Base-by-base conservation (phyloP, 2,113 vertebrate genomes). In the Accipiter cooperii region DNA sequence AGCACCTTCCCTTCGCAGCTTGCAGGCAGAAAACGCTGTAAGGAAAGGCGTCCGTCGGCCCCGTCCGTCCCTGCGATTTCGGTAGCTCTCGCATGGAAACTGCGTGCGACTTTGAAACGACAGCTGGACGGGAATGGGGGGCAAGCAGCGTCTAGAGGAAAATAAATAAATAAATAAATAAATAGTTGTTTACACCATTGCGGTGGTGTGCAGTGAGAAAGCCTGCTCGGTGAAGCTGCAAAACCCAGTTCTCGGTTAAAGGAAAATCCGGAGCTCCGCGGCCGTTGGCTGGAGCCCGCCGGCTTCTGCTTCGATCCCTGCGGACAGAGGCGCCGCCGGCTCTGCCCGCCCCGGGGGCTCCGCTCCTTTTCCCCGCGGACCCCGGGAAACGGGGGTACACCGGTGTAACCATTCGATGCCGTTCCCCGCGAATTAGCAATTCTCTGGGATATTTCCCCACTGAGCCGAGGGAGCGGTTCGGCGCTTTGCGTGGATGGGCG, bases 401-500 rank as follows among this genome's bases (percentile, higher is more conserved):
- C 1, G 8, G 13, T 51, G 25, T 7, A 17, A 33, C 25, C 10
- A 1, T 22, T 13, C 6, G 68, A 55, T 51, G 47, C 64, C 5
- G 8, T 33, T 90, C 11, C 31, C n/a, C 7, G 4, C 5, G 11
- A 47, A 51, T 24, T 10, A 14, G 28, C 26, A 3, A 0, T 4
- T 71, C 9, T 22, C 17, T 4, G 58, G 20, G 9, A 1, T 57
- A 8, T 42, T 36, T 68, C 29, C 26, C 15, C 28, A 0, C 21
- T 1, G 33, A 38, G 3, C 7, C 2, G 3, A 61, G 33, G 31
- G 49, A 74, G 21, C 26, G 3, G 9, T 21, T 57, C 6, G 0
- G 5, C 1, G 21, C 40, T 69, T 25, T 6, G 29, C 28, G 5
- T 9, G n/a, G 18, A 0, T 0, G 20, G 60, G 2, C 4, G 9